Evolutionary conservation across 2,797 vertebrate species (phyloP), one percentile per base, ranked within the genome.

Genomic region (Triplophysa yarkandensis): DNA sequence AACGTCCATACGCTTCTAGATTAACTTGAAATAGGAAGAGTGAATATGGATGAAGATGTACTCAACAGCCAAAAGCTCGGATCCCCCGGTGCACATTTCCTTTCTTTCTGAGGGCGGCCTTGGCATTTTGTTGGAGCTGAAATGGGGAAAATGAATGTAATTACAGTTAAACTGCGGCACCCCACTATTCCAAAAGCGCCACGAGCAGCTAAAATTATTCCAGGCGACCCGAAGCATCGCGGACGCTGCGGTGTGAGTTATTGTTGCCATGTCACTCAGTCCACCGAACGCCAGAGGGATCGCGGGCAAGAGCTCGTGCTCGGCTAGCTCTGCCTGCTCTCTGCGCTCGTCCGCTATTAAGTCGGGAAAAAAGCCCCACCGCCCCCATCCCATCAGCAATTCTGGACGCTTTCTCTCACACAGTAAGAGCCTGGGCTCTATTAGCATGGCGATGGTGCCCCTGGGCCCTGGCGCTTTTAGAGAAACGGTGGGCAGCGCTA

Each of bases 151-250:
- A 88, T 86, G 89, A 89, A 91, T 86, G 86, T 88, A 91, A 92
- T 92, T 90, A 91, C 86, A 87, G 82, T 86, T 89, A 90, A 91
- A 92, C 88, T 89, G 83, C 85, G 87, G 86, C 89, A 85, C 88
- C 89, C 88, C 82, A 83, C 89, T 86, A 88, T 85, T 88, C 88
- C 87, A 87, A 86, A 88, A 89, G 84, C 80, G 86, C 84, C 86
- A 82, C 70, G 82, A 80, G 83, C 36, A 84, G 83, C 84, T 80
- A 81, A 88, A 88, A 89, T 89, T 84, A 87, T 87, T 87, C 85
- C 83, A 68, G 58, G 34, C 34, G 11, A 55, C 76, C 60, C 7
- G 48, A 46, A 67, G 76, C 77, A 8, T 16, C 23, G 25, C 6
- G 55, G 54, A 69, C 36, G 68, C 43, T 57, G 44, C 13, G 11